A percentile compares a stretch with the other conserved stretches of the same genome.
Evolutionary conservation across 2,888 invertebrate species (phyloP).

Genomic region (Sarcophaga caerulescens): DNA sequence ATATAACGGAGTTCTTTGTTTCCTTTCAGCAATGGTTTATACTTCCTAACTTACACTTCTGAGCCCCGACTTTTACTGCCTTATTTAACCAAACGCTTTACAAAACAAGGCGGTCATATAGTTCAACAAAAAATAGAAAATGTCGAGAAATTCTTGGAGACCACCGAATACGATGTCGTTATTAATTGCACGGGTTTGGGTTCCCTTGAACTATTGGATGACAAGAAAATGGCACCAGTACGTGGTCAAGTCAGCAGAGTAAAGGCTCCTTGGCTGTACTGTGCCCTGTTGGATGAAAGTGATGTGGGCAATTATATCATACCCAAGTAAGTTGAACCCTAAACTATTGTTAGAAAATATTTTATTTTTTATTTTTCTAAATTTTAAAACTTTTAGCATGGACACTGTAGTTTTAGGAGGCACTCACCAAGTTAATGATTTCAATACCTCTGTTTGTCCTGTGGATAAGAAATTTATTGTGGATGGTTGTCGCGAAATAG

Average conservation of each 20-base stretch:
- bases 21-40: conserved; percentile 83
- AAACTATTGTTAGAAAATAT: neutral
- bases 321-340: conserved; percentile 85
- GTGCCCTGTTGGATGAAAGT: conserved; percentile 84
- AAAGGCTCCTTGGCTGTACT: conserved; percentile 86
- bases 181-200: conserved; percentile 89
- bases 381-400: conserved; percentile 79
- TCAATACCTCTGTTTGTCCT: conserved; percentile 82
- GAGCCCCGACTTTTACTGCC: conserved; percentile 86
- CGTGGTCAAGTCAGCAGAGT: conserved; percentile 89
- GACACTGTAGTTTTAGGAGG: conserved; percentile 88
- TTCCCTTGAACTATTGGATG: conserved; percentile 84
- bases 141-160: conserved; percentile 81
- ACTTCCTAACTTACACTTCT: conserved; percentile 86
- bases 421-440: conserved; percentile 86
- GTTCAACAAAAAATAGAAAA: conserved; percentile 82
- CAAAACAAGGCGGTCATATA: conserved; percentile 83
- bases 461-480: conserved; percentile 85
- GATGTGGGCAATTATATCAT: conserved; percentile 87
- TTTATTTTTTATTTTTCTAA: too few relatives aligned
- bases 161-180: conserved; percentile 84
- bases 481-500: conserved; percentile 84
- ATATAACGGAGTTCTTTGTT: neutral
- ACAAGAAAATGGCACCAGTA: conserved; percentile 84
- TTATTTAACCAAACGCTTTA: conserved; percentile 85